A percentile compares a stretch with the other conserved stretches of the same genome.
Conservation (phyloP, 2,797 vertebrate genomes). For the Lerista edwardsae region DNA sequence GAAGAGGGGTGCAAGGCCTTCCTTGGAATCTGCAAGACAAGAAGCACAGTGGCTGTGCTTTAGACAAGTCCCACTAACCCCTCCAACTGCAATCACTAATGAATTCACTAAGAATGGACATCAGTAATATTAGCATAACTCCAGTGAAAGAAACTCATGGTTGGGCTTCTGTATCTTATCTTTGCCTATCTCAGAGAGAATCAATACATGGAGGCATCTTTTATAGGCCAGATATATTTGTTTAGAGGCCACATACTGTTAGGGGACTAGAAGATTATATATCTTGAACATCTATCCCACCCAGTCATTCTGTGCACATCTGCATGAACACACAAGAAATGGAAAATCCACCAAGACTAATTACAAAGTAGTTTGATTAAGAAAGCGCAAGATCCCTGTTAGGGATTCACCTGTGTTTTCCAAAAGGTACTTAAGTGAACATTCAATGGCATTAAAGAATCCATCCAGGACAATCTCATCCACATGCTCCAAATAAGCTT, state of each 20-base stretch:
- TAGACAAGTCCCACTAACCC: background rate
- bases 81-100: background rate
- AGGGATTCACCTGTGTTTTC: conserved; percentile 87
- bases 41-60: background rate
- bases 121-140: background rate
- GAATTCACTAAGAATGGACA: background rate
- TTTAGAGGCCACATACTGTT: background rate
- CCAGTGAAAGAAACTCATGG: background rate
- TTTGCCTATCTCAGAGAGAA: background rate
- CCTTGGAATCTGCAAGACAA: conserved; percentile 78
- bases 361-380: background rate
- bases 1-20: conserved; percentile 83
- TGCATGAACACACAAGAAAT: no score
- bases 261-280: background rate
- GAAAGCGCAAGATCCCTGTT: background rate
- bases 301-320: no score
- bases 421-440: conserved; percentile 89
- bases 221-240: background rate
- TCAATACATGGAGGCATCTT: background rate
- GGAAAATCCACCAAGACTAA: background rate
- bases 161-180: background rate
- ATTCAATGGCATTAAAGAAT: conserved; percentile 86
- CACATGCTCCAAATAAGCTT: conserved; percentile 86
- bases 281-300: background rate
- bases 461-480: conserved; percentile 91